These are phyloP conservation scores for Proteles cristata DNA, from an alignment of 2,113 vertebrate species.

Conservation along the genomic window DNA sequence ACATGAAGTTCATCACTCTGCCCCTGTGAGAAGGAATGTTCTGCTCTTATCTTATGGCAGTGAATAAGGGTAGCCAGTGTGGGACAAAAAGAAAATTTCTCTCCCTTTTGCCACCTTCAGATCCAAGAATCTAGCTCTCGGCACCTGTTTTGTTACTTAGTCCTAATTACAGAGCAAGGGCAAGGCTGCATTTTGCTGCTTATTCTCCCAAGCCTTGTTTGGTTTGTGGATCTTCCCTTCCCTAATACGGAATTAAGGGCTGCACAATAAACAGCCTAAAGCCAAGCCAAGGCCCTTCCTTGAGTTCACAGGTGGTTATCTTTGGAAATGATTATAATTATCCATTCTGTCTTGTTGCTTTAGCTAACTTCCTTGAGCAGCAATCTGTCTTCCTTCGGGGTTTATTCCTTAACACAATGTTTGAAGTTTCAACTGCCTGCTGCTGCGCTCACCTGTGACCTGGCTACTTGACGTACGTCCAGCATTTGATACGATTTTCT, in stretches of 20 bases:
- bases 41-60: not conserved
- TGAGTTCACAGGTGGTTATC: not conserved
- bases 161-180: not conserved
- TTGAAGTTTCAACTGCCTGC: not conserved
- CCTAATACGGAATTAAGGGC: not conserved
- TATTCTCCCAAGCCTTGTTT: not conserved
- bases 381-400: not conserved
- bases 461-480: not conserved
- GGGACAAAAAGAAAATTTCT: not conserved
- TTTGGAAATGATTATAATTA: not conserved
- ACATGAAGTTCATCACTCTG: not conserved
- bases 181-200: not conserved
- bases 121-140: not conserved
- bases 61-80: not conserved
- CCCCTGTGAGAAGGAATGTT: conserved; percentile 8
- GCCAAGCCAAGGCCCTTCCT: not conserved
- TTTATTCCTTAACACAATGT: conserved; percentile 1
- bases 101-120: not conserved
- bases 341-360: not conserved
- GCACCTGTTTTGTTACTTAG: not conserved
- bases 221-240: not conserved
- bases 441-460: not conserved
- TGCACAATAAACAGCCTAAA: not conserved
- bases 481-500: not conserved
- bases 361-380: not conserved